A percentile compares a stretch with the other conserved stretches of the same genome.
Evolutionary conservation across 1,140 invertebrate genomes (phyloP).

Genomic region (Trissolcus basalis): DNA sequence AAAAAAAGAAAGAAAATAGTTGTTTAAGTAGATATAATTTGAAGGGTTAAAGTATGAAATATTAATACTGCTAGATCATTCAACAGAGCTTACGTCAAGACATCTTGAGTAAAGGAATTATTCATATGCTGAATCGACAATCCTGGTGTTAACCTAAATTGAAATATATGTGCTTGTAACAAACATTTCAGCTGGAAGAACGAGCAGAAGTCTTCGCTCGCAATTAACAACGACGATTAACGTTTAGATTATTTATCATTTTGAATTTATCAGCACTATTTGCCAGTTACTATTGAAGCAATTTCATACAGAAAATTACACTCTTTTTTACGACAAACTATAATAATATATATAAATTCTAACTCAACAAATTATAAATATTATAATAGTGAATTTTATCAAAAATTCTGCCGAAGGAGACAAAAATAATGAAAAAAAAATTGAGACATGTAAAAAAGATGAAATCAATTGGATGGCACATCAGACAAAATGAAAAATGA

Average conservation of each 20-base stretch:
- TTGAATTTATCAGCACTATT: neutral
- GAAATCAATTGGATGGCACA: too few relatives aligned
- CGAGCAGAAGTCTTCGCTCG: neutral
- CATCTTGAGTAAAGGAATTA: constrained; percentile 34
- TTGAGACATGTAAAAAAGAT: too few relatives aligned
- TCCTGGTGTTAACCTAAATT: constrained; percentile 41
- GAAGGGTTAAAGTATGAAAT: constrained; percentile 12
- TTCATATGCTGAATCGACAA: constrained; percentile 43
- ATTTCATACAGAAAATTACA: too few relatives aligned
- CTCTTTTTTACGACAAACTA: too few relatives aligned
- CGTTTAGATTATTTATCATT: constrained; percentile 7
- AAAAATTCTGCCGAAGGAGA: too few relatives aligned
- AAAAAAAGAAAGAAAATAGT: too few relatives aligned
- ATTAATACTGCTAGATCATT: constrained; percentile 22
- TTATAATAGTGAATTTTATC: too few relatives aligned
- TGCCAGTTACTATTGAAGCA: too few relatives aligned
- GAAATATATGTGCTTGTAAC: constrained; percentile 31
- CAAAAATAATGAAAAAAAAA: too few relatives aligned
- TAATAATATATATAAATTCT: too few relatives aligned
- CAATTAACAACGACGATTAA: constrained; percentile 8
- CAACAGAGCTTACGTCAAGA: constrained; percentile 25
- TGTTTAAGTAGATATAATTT: constrained; percentile 24
- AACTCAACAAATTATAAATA: too few relatives aligned
- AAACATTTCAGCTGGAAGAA: constrained; percentile 30
- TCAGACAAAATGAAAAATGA: too few relatives aligned